A percentile compares a stretch with the other conserved stretches of the same genome.
Conservation (phyloP, 2,888 invertebrate species). For the Cheilosia variabilis region DNA sequence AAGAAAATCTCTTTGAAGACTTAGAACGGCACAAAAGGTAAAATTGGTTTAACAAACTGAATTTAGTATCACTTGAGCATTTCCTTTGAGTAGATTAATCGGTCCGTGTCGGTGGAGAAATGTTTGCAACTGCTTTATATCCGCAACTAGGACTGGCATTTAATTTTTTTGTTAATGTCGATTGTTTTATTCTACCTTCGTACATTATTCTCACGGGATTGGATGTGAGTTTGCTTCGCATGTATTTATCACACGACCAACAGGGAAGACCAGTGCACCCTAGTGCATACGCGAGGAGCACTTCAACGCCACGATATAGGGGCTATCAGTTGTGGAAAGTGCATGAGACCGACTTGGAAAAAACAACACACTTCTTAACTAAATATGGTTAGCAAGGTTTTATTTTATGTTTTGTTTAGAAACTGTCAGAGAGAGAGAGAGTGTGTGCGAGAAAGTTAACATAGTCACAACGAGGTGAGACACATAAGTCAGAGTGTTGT, state of each 20-base stretch:
- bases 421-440: neutral
- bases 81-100: neutral
- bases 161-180: neutral
- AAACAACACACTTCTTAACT: constrained; percentile 79
- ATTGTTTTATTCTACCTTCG: constrained; percentile 21
- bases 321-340: constrained; percentile 92
- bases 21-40: neutral
- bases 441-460: neutral
- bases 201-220: constrained; percentile 24
- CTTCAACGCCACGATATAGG: constrained; percentile 78
- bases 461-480: too few species aligned
- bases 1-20: neutral
- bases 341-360: constrained; percentile 81
- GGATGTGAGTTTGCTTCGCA: constrained; percentile 16
- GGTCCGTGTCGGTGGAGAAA: neutral
- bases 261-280: neutral
- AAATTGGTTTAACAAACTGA: neutral
- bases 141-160: constrained; percentile 26
- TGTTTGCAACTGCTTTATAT: constrained; percentile 31
- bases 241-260: neutral
- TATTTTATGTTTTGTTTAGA: neutral
- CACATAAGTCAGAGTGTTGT: too few species aligned
- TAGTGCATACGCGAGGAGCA: constrained; percentile 33
- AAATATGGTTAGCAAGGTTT: constrained; percentile 77
- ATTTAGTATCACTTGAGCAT: constrained; percentile 15